phyloP scores from a whole-genome alignment of 2,888 invertebrate genomes.

The Drosophila testacea region DNA sequence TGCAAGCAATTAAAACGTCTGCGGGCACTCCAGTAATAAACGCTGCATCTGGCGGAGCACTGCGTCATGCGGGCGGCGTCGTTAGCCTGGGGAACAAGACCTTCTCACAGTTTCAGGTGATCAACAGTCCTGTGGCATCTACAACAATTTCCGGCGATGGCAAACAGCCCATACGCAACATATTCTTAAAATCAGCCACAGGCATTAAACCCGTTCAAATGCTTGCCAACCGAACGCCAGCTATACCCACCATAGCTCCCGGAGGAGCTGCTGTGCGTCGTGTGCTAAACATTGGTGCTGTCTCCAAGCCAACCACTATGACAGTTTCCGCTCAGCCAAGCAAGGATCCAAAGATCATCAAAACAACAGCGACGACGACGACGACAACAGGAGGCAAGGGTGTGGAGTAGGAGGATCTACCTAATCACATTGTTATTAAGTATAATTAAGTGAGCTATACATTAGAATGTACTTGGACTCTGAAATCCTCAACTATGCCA shows the following conservation, averaged over 20 bases:
- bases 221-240: slow-evolving; percentile 51
- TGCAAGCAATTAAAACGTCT: slow-evolving; percentile 61
- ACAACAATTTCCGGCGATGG: slow-evolving; percentile 42
- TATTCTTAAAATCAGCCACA: slow-evolving; percentile 59
- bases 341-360: slow-evolving; percentile 58
- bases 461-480: slow-evolving; percentile 23
- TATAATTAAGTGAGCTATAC: slow-evolving; percentile 19
- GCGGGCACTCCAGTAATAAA: slow-evolving; percentile 24
- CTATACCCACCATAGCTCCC: slow-evolving; percentile 41
- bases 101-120: slow-evolving; percentile 64
- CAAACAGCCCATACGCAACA: slow-evolving; percentile 52
- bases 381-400: slow-evolving; percentile 21
- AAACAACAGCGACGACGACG: slow-evolving; percentile 25
- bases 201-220: slow-evolving; percentile 67
- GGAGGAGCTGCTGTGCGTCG: slow-evolving; percentile 63
- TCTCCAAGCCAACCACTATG: slow-evolving; percentile 46
- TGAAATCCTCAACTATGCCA: slow-evolving; percentile 37
- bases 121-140: slow-evolving; percentile 41
- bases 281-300: slow-evolving; percentile 55
- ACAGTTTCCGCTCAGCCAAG: slow-evolving; percentile 30
- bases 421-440: slow-evolving; percentile 21
- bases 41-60: slow-evolving; percentile 18
- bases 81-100: slow-evolving; percentile 51
- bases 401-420: slow-evolving; percentile 15
- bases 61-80: slow-evolving; percentile 46